These are phyloP conservation scores for Hyaena hyaena DNA, from an alignment of 2,113 vertebrate genomes.

Conservation along the genomic window DNA sequence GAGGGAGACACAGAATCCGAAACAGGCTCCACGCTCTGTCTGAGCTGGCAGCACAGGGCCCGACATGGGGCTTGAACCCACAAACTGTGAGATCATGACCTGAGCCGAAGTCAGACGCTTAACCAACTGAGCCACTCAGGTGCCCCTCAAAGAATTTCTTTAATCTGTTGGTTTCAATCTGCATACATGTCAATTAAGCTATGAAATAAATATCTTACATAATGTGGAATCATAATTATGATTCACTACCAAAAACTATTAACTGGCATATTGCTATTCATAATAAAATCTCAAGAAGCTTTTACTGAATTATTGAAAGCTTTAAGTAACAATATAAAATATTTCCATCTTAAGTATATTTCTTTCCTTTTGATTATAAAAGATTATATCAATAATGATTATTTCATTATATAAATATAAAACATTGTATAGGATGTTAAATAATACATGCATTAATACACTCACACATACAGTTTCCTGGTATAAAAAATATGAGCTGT, in stretches of 20 bases:
- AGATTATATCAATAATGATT: not conserved
- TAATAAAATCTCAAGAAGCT: not conserved
- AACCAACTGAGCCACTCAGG: too few relatives aligned
- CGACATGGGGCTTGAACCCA: too few relatives aligned
- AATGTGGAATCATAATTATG: not conserved
- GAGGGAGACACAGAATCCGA: too few relatives aligned
- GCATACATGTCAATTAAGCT: not conserved
- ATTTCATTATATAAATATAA: not conserved
- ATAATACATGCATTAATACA: not conserved
- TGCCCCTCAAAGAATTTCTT: not conserved
- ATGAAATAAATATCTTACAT: not conserved
- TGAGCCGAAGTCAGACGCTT: too few relatives aligned
- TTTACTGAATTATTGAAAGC: not conserved
- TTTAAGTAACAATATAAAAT: not conserved
- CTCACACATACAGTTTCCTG: not conserved
- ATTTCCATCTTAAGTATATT: not conserved
- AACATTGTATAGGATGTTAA: not conserved
- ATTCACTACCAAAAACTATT: not conserved
- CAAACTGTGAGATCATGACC: too few relatives aligned
- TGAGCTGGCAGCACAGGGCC: too few relatives aligned
- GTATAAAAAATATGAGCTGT: not conserved
- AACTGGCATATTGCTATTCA: not conserved
- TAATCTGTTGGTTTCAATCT: not conserved
- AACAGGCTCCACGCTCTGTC: too few relatives aligned
- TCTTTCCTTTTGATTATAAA: not conserved